Conservation (phyloP, 2,113 vertebrate species). For the Calonectris borealis region DNA sequence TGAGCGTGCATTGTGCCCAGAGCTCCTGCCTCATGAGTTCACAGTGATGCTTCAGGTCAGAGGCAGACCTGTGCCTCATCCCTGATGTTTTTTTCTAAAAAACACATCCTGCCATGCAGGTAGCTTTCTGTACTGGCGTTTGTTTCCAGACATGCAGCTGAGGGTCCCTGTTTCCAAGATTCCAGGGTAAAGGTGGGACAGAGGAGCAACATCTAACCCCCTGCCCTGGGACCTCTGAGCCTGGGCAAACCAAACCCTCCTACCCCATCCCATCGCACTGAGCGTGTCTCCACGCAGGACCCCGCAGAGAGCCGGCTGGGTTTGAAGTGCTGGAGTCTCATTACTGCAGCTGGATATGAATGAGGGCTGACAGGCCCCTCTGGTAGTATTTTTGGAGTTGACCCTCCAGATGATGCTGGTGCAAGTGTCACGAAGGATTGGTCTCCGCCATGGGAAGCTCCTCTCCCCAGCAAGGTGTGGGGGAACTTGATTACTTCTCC, state of each 20-base stretch:
- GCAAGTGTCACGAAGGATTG: background rate
- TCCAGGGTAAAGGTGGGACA: background rate
- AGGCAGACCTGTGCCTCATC: background rate
- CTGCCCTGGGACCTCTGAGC: background rate
- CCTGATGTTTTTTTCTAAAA: background rate
- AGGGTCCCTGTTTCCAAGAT: background rate
- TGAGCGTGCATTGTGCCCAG: background rate
- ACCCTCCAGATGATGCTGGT: background rate
- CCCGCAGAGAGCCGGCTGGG: accelerated
- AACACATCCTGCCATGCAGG: background rate
- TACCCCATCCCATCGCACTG: background rate
- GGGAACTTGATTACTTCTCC: background rate
- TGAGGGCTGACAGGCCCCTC: background rate
- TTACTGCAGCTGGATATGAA: background rate
- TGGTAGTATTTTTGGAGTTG: background rate
- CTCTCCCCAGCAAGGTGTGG: background rate
- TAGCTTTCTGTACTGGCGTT: background rate
- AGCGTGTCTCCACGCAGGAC: accelerated
- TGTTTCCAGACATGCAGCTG: background rate
- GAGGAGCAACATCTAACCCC: background rate
- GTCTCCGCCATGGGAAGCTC: background rate
- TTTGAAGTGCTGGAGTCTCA: background rate
- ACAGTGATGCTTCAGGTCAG: background rate
- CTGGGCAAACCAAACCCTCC: background rate
- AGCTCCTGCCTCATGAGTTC: background rate